phyloP scores from a whole-genome alignment of 1,140 invertebrate species.

The Platorchestia sp. region DNA sequence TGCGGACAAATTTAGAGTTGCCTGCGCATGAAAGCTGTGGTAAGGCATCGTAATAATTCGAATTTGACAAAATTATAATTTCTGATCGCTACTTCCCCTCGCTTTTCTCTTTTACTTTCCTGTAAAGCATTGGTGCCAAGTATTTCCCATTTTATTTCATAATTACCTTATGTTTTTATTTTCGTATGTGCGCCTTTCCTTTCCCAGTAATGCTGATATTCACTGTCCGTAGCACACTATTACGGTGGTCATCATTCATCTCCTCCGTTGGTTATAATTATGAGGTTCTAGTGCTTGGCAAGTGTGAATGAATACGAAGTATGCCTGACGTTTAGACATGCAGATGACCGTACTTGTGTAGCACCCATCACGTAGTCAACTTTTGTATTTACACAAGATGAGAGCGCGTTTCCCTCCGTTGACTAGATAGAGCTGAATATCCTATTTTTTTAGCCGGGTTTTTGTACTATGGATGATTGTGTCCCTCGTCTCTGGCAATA shows the following conservation, averaged over 20 bases:
- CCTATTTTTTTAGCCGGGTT: neutral
- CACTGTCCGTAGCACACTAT: neutral
- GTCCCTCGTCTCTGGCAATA: neutral
- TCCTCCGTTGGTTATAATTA: neutral
- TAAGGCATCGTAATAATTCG: neutral
- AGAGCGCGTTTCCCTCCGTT: neutral
- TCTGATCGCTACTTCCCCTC: neutral
- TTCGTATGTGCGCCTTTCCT: neutral
- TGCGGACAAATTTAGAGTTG: too few relatives aligned
- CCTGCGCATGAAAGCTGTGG: too few relatives aligned
- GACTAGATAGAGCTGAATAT: neutral
- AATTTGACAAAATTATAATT: neutral
- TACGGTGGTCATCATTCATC: neutral
- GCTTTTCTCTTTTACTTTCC: too few relatives aligned
- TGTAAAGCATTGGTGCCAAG: too few relatives aligned
- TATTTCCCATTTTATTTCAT: neutral
- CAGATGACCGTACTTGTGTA: neutral
- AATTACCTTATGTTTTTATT: neutral
- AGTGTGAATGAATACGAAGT: neutral
- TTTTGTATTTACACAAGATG: neutral
- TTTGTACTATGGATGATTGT: neutral
- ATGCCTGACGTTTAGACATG: neutral
- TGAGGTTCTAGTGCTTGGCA: neutral
- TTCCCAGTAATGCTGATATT: neutral
- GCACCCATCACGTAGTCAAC: conserved; percentile 25